Percentiles rank a stretch among this genome's conserved stretches.
These are phyloP conservation scores for Otus scops DNA, from an alignment of 2,797 vertebrate species.

Conservation along the genomic window DNA sequence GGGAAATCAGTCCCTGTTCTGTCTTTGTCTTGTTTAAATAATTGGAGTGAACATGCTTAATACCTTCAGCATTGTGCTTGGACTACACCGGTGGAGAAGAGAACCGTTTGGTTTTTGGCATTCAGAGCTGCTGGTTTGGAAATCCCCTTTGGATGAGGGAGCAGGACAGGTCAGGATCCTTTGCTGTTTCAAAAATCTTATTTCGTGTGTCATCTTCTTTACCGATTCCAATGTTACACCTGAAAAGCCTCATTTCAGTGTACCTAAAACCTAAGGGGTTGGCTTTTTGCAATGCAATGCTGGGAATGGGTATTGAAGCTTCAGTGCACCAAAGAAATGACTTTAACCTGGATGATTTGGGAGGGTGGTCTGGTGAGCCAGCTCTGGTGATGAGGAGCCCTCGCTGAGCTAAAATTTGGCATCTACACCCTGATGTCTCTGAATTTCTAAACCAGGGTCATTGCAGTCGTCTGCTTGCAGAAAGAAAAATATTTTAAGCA, in stretches of 20 bases:
- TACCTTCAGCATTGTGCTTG: not conserved
- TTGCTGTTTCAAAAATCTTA: not conserved
- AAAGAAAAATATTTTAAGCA: not conserved
- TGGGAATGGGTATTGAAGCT: not conserved
- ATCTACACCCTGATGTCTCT: not conserved
- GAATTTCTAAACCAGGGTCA: not conserved
- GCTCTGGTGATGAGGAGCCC: not conserved
- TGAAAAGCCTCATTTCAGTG: not conserved
- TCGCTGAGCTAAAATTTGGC: not conserved
- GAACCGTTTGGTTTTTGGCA: not conserved
- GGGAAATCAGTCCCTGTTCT: not conserved
- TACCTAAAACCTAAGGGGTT: too few species aligned
- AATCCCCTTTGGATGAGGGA: accelerated
- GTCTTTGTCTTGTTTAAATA: not conserved
- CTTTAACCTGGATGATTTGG: not conserved
- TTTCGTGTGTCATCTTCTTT: not conserved
- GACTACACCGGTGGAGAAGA: not conserved
- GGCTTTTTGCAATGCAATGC: too few species aligned
- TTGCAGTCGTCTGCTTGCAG: too few species aligned
- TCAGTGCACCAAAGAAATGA: too few species aligned
- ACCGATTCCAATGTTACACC: not conserved
- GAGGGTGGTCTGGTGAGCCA: not conserved
- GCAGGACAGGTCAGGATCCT: accelerated
- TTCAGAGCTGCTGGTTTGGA: not conserved
- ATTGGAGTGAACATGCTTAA: not conserved